Conservation (phyloP, 2,113 vertebrate species). For the Agelaius phoeniceus region DNA sequence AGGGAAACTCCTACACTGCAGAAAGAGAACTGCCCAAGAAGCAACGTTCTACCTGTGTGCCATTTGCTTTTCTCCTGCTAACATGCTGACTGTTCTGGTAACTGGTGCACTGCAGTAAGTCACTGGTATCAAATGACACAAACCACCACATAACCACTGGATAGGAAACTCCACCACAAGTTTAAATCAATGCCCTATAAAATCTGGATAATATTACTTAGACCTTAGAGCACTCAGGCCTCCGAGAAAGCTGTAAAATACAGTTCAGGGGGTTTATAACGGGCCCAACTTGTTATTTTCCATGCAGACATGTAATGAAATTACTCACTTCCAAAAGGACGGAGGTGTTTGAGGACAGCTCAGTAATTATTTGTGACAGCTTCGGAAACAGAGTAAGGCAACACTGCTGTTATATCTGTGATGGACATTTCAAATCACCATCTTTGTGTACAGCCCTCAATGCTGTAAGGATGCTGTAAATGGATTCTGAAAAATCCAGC, state of each 20-base stretch:
- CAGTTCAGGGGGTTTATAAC: not conserved
- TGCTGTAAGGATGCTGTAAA: conserved; percentile 29
- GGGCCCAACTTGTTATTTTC: not conserved
- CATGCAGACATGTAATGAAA: conserved; percentile 15
- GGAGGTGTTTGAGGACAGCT: not conserved
- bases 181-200: conserved; percentile 9
- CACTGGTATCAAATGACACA: not conserved
- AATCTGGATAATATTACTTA: not conserved
- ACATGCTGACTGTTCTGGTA: not conserved
- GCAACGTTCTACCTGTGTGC: not conserved
- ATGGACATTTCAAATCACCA: conserved; percentile 1
- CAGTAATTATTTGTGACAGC: conserved; percentile 10
- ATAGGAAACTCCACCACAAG: not conserved
- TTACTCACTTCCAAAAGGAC: conserved; percentile 1
- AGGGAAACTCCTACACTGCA: not conserved
- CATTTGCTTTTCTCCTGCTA: not conserved
- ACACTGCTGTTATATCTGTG: not conserved
- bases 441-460: not conserved
- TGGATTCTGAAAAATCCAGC: not conserved
- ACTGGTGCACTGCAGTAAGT: not conserved
- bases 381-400: not conserved
- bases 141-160: not conserved
- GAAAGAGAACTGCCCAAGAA: not conserved
- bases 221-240: not conserved
- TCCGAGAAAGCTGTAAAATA: not conserved